A percentile compares a stretch with the other conserved stretches of the same genome.
These are phyloP conservation scores for Thinocorus orbignyianus DNA, from an alignment of 2,113 vertebrate genomes.

Conservation along the genomic window DNA sequence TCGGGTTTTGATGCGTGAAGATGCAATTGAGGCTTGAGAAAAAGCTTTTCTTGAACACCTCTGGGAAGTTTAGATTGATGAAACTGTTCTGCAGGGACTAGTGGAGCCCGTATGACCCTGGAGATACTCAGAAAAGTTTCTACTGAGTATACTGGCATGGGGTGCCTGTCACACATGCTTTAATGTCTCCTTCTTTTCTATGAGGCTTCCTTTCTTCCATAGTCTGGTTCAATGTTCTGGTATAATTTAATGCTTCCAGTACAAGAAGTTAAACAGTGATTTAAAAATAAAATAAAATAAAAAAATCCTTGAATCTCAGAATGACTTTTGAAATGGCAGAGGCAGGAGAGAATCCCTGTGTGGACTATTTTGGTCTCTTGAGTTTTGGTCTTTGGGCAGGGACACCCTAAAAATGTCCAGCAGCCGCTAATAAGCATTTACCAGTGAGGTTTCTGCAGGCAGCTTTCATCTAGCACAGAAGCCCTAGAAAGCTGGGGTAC, in stretches of 20 bases:
- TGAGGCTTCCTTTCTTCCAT: neutral
- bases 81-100: neutral
- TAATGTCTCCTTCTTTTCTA: neutral
- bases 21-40: neutral
- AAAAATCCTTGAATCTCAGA: neutral
- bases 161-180: neutral
- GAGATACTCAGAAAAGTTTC: neutral
- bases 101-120: neutral
- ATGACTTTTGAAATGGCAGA: neutral
- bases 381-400: neutral
- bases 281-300: neutral
- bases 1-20: neutral
- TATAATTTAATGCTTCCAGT: neutral
- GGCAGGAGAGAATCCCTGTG: neutral
- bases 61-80: neutral
- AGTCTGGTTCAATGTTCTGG: fast-evolving
- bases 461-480: neutral
- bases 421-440: neutral
- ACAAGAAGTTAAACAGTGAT: neutral
- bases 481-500: neutral
- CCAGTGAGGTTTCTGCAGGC: neutral
- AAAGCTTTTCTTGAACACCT: neutral
- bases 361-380: neutral
- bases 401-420: neutral
- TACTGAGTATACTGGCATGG: neutral